Evolutionary conservation across 2,797 vertebrate genomes (phyloP), one percentile per base, ranked within the genome.

Genomic region (Delichon dasypus): DNA sequence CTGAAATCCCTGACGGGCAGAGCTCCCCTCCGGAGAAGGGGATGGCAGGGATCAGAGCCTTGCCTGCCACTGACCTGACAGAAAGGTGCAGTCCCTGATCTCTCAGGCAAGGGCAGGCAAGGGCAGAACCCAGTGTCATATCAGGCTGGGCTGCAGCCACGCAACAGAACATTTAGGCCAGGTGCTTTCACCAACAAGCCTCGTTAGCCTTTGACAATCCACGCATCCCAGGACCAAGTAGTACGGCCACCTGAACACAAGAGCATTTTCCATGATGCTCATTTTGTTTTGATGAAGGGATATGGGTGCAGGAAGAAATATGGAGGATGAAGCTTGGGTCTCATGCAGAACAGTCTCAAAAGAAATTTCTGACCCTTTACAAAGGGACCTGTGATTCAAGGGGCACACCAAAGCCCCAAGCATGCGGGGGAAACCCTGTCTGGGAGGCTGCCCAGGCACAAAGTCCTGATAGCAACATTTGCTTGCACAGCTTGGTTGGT

Each of bases 381-480:
- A 70, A 62, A 72, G 42, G 12, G 32, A 53, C 6, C 6, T 74
- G 85, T n/a, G 13, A 36, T 65, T 58, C 2, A 9, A 50, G 18
- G 38, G 32, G 6, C 34, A 10, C 34, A 45, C 5, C 23, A 67
- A n/a, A 67, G 19, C 30, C 20, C n/a, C 1, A 15, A 25, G 30
- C 1, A 1, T 16, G 26, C 40, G 86, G 76, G 19, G 36, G n/a
- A 70, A 88, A n/a, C 53, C 36, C 53, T 80, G 29, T 16, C 68
- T 13, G 9, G 23, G 36, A 34, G 36, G 27, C 32, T 70, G 71
- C 57, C 48, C 0, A 1, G 53, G 32, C 1, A 2, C 26, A 42
- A 34, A 71, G 23, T 0, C 0, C 34, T 30, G 17, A 23, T 0
- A 2, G n/a, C 0, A 0, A 11, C 1, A 1, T 22, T 89, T 75